Evolutionary conservation across 2,113 vertebrate species (phyloP), one percentile per base, ranked within the genome.

Genomic region (Alaudala cheleensis): DNA sequence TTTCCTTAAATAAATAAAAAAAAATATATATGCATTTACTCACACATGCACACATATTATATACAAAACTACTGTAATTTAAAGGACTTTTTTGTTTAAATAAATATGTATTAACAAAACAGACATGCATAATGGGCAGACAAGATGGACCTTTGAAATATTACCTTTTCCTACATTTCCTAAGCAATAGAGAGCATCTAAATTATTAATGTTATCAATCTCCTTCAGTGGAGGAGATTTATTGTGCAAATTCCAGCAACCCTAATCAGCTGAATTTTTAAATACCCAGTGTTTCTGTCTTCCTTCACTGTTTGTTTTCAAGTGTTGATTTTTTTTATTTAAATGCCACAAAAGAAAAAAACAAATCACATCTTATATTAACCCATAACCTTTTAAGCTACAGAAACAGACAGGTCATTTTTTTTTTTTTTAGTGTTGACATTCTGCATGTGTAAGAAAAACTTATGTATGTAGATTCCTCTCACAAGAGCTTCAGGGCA

Each of bases 391-490:
- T 98, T 97, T 95, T 92, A 90, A 96, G 93, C 96, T 95, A 94
- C 91, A 89, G 96, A 97, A 97, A 97, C 93, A 97, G 97, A 93
- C 91, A 98, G 96, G 97, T 98, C 93, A 90, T 98, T 98, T 98
- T 85, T 96, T 95, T 93, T 96, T 97, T 97, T 96, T 93, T 37
- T 37, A 86, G 90, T 96, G 95, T 96, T 98, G 97, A 98, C 98
- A 97, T 96, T 97, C 95, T 97, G 86, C 95, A 95, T 96, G 96
- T 91, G 95, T 97, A 97, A 96, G 96, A 96, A 84, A 86, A 95
- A 97, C 97, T 97, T 97, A 96, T 97, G 97, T 97, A 96, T 98
- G 98, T 98, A 98, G 97, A 97, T 98, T 98, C 95, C 95, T 94
- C 97, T 96, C 95, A 79, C 97, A 97, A 98, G 97, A 97, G 98